A percentile compares a stretch with the other conserved stretches of the same genome.
phyloP scores from a whole-genome alignment of 2,113 vertebrate genomes.

The Dipodomys ordii region DNA sequence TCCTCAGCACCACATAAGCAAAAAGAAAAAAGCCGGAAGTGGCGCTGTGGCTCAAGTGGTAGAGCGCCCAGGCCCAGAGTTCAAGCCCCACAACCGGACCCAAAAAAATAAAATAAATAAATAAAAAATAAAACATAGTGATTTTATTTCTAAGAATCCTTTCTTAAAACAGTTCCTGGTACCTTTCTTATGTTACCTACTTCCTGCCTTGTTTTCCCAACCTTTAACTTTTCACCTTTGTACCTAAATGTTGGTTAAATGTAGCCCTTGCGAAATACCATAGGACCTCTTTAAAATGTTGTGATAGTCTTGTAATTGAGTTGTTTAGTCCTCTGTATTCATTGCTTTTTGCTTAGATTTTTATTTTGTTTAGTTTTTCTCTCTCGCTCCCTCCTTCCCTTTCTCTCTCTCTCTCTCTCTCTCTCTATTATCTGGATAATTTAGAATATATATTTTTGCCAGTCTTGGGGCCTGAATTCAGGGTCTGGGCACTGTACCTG shows the following conservation, averaged over 20 bases:
- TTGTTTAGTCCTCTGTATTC: not conserved
- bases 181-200: not conserved
- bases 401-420: not conserved
- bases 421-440: not conserved
- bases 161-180: not conserved
- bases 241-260: not conserved
- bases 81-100: too few relatives aligned
- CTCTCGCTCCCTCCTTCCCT: not conserved
- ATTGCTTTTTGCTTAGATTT: not conserved
- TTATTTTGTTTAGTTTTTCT: not conserved
- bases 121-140: conserved; percentile 4
- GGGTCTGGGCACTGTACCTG: too few relatives aligned
- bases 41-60: too few relatives aligned
- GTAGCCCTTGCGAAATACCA: not conserved
- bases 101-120: too few relatives aligned
- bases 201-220: not conserved
- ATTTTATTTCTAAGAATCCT: not conserved
- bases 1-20: too few relatives aligned
- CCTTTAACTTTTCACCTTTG: conserved; percentile 30
- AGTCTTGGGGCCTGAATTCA: too few relatives aligned
- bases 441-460: not conserved
- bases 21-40: too few relatives aligned
- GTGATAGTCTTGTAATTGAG: not conserved
- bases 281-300: not conserved
- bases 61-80: too few relatives aligned